Evolutionary conservation across 2,888 invertebrate species (phyloP), one percentile per base, ranked within the genome.

Genomic region (Coleophora deauratella): DNA sequence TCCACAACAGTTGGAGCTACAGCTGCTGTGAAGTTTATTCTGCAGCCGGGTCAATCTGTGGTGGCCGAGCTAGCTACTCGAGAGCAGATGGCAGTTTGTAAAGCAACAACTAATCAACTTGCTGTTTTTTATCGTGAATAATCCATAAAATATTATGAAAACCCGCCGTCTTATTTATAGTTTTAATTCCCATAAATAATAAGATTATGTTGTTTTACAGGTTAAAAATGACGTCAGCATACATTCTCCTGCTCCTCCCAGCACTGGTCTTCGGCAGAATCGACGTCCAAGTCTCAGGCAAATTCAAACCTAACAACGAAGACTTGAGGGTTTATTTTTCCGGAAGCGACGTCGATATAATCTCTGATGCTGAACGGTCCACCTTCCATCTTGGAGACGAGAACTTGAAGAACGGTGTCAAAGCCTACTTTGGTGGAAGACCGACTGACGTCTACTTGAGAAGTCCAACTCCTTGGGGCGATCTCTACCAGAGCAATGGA

Each of bases 401-500:
- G 2, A 57, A 43, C 2, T 27, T 68, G 10, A 63, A 59, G 43
- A 46, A 51, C 15, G 53, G 52, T 1, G 49, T 56, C 1, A 15
- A 49, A 1, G 28, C 38, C 0, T 55, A 57, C 47, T 58, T 59
- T 44, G 65, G 63, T 0, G 37, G 13, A 3, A 36, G 46, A 4
- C 62, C 65, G 1, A 54, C 54, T 27, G 51, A 57, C 12, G 57
- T 51, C 0, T 64, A 44, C 47, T 13, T 64, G 0, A 49, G 42
- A 9, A 59, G 57, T 38, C 62, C 62, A 0, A 66, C 65, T 0
- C 62, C 62, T 1, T 64, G 57, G 57, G 60, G 59, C 0, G 64
- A 64, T 36, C 43, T 65, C 1, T 62, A 54, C 51, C 42, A 40
- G 27, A 50, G 49, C 1, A 54, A 56, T 37, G 49, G 47, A 37